Percentiles rank a stretch among this genome's conserved stretches.
Conservation (phyloP, 2,888 invertebrate genomes). For the Polia nebulosa region DNA sequence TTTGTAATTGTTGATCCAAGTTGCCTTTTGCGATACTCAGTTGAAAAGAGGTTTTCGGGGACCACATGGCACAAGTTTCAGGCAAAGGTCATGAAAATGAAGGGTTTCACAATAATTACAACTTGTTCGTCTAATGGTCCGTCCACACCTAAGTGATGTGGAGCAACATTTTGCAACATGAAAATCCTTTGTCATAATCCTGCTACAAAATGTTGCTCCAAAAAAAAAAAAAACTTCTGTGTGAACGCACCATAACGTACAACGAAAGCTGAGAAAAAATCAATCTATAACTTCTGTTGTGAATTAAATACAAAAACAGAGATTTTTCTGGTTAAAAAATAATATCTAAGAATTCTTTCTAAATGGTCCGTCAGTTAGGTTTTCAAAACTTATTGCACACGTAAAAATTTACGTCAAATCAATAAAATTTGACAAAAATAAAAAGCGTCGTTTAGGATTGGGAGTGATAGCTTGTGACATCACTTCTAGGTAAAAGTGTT, state of each 20-base stretch:
- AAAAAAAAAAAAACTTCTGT: no score
- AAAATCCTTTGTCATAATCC: no score
- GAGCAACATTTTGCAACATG: no score
- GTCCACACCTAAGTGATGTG: no score
- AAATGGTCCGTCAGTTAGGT: neutral
- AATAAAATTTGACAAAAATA: neutral
- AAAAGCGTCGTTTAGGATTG: neutral
- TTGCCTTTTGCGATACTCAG: conserved; percentile 28
- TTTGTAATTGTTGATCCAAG: neutral
- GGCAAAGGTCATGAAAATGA: conserved; percentile 26
- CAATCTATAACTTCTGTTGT: neutral
- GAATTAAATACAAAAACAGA: neutral
- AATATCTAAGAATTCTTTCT: no score
- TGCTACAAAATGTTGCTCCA: no score
- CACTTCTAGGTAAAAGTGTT: neutral
- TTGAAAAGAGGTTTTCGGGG: conserved; percentile 27
- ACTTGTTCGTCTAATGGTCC: neutral
- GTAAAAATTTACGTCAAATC: no score
- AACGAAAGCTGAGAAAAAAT: conserved; percentile 3
- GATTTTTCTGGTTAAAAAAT: neutral
- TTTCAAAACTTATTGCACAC: no score
- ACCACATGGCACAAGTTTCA: conserved; percentile 38
- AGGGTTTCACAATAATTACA: conserved; percentile 8
- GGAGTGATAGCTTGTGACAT: neutral
- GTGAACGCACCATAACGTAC: no score